Conservation (phyloP, 2,888 invertebrate genomes). For the Sylvicola fuscatus region DNA sequence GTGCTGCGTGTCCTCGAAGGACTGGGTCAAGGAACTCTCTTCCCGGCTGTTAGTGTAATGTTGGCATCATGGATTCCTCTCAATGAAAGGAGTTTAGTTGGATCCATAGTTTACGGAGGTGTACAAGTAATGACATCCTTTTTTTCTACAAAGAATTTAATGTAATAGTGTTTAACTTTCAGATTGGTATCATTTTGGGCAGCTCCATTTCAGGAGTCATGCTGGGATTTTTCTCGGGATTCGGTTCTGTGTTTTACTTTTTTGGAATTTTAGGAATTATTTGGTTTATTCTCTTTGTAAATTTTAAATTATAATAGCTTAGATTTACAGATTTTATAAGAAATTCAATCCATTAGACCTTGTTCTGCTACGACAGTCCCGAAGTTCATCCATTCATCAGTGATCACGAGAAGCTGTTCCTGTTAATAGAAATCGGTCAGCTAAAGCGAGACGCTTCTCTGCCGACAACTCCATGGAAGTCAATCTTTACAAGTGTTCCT, state of each 20-base stretch:
- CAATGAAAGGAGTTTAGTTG: slow-evolving; percentile 54
- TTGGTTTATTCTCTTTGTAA: slow-evolving; percentile 51
- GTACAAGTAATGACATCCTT: slow-evolving; percentile 48
- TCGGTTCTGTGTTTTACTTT: slow-evolving; percentile 62
- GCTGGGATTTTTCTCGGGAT: slow-evolving; percentile 40
- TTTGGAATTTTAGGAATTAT: slow-evolving; percentile 54
- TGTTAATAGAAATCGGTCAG: slow-evolving; percentile 40
- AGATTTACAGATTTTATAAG: not conserved
- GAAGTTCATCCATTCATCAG: slow-evolving; percentile 53
- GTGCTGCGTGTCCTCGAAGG: slow-evolving; percentile 57
- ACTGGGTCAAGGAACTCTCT: slow-evolving; percentile 67
- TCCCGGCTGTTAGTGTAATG: slow-evolving; percentile 63
- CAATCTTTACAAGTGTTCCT: slow-evolving; percentile 44
- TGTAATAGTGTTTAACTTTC: too few species aligned
- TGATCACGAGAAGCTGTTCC: slow-evolving; percentile 43
- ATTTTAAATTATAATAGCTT: too few species aligned
- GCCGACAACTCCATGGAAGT: slow-evolving; percentile 47
- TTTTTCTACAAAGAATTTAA: too few species aligned
- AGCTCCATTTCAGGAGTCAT: slow-evolving; percentile 45
- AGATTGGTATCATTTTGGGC: slow-evolving; percentile 33
- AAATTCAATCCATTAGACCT: slow-evolving; percentile 18
- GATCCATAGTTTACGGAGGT: slow-evolving; percentile 60
- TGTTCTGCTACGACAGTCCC: slow-evolving; percentile 47
- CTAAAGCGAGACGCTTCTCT: slow-evolving; percentile 30
- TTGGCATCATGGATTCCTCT: slow-evolving; percentile 65